Conservation (phyloP, 2,888 invertebrate species). For the Coelopa pilipes region DNA sequence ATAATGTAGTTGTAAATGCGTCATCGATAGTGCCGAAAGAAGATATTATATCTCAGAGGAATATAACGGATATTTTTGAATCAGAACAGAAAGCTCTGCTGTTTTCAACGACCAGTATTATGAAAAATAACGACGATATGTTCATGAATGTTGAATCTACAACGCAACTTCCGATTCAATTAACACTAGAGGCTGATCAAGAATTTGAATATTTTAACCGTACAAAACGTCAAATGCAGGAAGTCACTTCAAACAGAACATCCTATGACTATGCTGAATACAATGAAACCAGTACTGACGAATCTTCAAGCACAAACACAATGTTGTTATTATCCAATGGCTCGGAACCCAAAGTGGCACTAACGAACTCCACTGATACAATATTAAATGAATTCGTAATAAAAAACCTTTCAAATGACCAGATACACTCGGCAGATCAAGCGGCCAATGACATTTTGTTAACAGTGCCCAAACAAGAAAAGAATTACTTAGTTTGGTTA, state of each 20-base stretch:
- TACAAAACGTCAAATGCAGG: background rate
- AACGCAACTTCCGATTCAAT: background rate
- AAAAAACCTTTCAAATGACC: background rate
- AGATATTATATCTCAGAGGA: constrained; percentile 59
- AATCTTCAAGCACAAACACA: background rate
- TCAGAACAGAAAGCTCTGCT: constrained; percentile 52
- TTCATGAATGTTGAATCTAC: background rate
- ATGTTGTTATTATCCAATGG: background rate
- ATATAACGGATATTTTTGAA: constrained; percentile 63
- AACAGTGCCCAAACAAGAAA: constrained; percentile 65
- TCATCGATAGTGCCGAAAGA: constrained; percentile 60
- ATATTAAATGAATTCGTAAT: background rate
- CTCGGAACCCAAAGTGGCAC: background rate
- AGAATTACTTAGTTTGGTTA: constrained; percentile 73
- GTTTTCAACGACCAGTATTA: constrained; percentile 22
- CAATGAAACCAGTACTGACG: background rate
- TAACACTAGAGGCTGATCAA: background rate
- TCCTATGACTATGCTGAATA: background rate
- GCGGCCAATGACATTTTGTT: constrained; percentile 55
- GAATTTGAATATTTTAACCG: background rate
- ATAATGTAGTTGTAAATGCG: constrained; percentile 65
- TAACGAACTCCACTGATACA: background rate
- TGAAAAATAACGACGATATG: too few relatives aligned
- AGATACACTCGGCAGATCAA: constrained; percentile 35
- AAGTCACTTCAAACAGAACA: background rate